Conservation (phyloP, 2,888 invertebrate species). For the Microplitis manilae region DNA sequence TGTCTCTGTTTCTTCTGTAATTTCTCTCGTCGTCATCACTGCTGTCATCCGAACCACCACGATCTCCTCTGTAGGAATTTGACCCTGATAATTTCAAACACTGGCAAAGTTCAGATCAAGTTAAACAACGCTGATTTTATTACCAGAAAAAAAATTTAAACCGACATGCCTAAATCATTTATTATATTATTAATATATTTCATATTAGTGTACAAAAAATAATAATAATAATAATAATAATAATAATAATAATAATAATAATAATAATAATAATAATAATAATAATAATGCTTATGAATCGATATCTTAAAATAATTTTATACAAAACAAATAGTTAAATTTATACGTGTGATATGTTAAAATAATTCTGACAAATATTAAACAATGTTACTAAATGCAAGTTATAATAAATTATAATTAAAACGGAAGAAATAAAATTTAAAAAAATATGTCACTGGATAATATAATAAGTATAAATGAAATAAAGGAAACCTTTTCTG, state of each 20-base stretch:
- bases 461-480: slow-evolving; percentile 50
- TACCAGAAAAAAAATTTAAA: slow-evolving; percentile 68
- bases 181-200: background rate
- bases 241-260: too few relatives aligned
- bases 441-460: slow-evolving; percentile 50
- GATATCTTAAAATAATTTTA: too few relatives aligned
- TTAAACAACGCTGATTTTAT: slow-evolving; percentile 69
- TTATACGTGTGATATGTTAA: too few relatives aligned
- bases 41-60: slow-evolving; percentile 56
- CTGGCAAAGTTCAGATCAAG: slow-evolving; percentile 79
- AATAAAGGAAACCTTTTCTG: slow-evolving; percentile 69
- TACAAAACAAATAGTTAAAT: too few relatives aligned
- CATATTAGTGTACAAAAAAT: background rate
- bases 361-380: slow-evolving; percentile 5
- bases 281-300: background rate
- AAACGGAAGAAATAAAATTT: slow-evolving; percentile 35
- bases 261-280: background rate
- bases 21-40: slow-evolving; percentile 58
- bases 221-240: background rate
- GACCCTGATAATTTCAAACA: slow-evolving; percentile 84
- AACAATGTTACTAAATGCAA: slow-evolving; percentile 17
- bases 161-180: slow-evolving; percentile 54
- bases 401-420: slow-evolving; percentile 11
- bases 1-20: slow-evolving; percentile 57
- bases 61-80: slow-evolving; percentile 69